Evolutionary conservation across 2,797 vertebrate genomes (phyloP).

Genomic region (Peromyscus melanophrys): DNA sequence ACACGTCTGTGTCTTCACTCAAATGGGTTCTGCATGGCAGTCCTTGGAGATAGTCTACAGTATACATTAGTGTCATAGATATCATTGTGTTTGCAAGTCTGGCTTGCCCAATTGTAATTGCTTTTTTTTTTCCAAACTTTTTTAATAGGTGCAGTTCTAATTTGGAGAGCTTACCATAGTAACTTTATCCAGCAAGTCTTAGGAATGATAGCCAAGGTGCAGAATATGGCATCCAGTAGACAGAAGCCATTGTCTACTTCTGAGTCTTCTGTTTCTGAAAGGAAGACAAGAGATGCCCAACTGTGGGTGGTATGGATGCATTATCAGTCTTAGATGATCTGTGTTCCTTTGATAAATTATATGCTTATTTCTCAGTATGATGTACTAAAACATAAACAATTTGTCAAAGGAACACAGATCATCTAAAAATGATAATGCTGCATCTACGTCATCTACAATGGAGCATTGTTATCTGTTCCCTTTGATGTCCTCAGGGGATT

Average conservation of each 20-base stretch:
- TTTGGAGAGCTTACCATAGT: background rate
- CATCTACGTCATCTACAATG: too few species aligned
- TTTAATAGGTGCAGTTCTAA: background rate
- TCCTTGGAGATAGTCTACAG: background rate
- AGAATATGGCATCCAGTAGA: background rate
- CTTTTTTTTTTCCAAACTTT: background rate
- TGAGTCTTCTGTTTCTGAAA: constrained; percentile 42
- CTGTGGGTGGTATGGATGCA: background rate
- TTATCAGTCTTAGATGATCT: background rate
- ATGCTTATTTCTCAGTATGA: background rate
- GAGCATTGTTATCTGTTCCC: background rate
- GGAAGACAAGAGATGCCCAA: background rate
- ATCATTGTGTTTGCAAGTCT: background rate
- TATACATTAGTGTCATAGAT: background rate
- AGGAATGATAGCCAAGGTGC: background rate
- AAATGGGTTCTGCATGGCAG: background rate
- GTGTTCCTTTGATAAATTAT: constrained; percentile 48
- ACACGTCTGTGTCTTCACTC: background rate
- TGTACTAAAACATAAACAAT: background rate
- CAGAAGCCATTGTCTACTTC: constrained; percentile 24
- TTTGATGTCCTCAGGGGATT: background rate
- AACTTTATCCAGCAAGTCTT: background rate
- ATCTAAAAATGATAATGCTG: background rate
- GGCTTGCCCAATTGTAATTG: background rate
- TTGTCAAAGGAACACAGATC: background rate